A percentile compares a stretch with the other conserved stretches of the same genome.
phyloP scores from a whole-genome alignment of 2,113 vertebrate species.

The Panthera leo region DNA sequence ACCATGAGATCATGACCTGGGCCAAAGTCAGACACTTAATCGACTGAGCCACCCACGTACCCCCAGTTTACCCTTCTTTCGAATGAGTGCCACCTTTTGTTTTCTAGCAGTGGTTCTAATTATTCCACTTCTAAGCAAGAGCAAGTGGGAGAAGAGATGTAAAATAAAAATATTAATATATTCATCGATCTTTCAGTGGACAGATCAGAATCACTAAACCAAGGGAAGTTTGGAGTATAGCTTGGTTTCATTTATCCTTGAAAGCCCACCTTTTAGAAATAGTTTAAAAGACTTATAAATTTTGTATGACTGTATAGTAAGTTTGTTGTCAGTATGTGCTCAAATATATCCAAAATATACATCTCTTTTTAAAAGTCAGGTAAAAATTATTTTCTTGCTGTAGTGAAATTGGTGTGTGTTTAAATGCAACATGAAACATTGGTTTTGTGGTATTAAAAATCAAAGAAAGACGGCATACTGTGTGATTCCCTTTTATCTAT shows the following conservation, averaged over 20 bases:
- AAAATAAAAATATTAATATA: not conserved
- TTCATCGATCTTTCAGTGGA: not conserved
- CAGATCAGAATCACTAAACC: not conserved
- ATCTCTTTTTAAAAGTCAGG: conserved; percentile 5
- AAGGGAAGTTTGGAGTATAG: not conserved
- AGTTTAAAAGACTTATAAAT: conserved; percentile 8
- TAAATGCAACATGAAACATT: not conserved
- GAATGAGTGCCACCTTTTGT: not conserved
- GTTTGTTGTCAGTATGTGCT: not conserved
- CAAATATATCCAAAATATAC: not conserved
- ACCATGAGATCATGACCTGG: too few species aligned
- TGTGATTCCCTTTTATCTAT: not conserved
- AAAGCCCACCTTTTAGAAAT: not conserved
- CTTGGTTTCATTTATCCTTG: not conserved
- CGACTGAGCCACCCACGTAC: too few species aligned
- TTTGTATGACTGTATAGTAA: not conserved
- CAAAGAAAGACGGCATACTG: not conserved
- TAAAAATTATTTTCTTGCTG: conserved; percentile 7
- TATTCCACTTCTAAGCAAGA: not conserved
- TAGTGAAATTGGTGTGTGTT: not conserved
- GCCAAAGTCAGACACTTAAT: too few species aligned
- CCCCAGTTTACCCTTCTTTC: not conserved
- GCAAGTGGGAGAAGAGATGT: not conserved
- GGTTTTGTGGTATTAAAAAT: not conserved
- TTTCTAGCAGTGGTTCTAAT: not conserved